Evolutionary conservation across 2,888 invertebrate species (phyloP), one percentile per base, ranked within the genome.

Genomic region (Limenitis camilla): DNA sequence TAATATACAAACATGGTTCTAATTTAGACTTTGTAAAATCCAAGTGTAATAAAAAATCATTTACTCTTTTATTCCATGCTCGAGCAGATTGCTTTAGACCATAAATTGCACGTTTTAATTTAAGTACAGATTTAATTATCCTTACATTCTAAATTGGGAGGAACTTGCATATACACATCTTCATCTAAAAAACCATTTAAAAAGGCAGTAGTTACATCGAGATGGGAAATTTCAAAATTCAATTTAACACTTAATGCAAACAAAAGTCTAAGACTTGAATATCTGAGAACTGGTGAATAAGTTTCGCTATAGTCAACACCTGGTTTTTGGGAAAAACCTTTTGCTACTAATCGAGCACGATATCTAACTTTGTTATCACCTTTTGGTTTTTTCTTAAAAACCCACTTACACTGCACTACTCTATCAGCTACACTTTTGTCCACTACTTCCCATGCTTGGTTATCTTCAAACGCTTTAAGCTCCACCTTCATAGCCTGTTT

Each of bases 71-170:
- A 43, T 43, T 27, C 43, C 58, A 60, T 0, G 52, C 53, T 30
- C 56, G 47, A n/a, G 58, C 52, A 5, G 58, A 56, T 19, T 63
- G 60, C 39, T 57, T 60, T 32, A 62, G 19, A 8, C 61, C 60
- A 55, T 62, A 61, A 11, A 62, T 58, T n/a, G 59, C 55, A 6
- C 19, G 50, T 43, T 60, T 61, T 40, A 62, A 50, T 52, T 62
- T 61, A 33, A 63, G 46, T 10, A 64, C 59, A 53, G 43, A 58
- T 54, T 28, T 55, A 35, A 39, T 36, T 27, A 10, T 9, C 31
- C 11, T 51, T 42, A 52, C 45, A 35, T 42, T 47, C 29, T 29
- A 52, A 55, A 50, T 32, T 10, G 11, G 49, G 40, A 36, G 51
- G 54, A 36, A 48, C 36, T 44, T 51, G 29, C 56, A 57, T 60